Percentiles rank a stretch among this genome's conserved stretches.
Conservation (phyloP, 1,140 invertebrate species). For the Chrysomallon squamiferum region DNA sequence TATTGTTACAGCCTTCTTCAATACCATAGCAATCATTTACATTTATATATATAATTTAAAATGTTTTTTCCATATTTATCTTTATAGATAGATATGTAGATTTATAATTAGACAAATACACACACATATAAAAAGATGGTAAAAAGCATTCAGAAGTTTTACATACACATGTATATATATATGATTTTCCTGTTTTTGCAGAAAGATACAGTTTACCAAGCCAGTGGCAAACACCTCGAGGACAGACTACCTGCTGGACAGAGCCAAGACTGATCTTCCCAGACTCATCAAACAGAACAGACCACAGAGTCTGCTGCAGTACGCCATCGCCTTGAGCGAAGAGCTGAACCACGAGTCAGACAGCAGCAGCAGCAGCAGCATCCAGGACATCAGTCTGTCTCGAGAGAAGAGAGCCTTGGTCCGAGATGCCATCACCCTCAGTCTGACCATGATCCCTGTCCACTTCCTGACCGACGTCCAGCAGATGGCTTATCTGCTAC, state of each 20-base stretch:
- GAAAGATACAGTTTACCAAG: not conserved
- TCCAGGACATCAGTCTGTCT: not conserved
- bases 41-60: not conserved
- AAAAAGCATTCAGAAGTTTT: not conserved
- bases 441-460: conserved; percentile 23
- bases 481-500: conserved; percentile 40
- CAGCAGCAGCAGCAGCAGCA: not conserved
- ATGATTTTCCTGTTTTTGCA: conserved; percentile 5
- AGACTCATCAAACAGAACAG: conserved; percentile 38
- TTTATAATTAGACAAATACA: not conserved
- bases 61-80: not conserved
- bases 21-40: not conserved
- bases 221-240: conserved; percentile 9
- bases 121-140: conserved; percentile 7
- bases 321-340: conserved; percentile 34
- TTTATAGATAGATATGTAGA: not conserved
- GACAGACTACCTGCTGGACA: conserved; percentile 29
- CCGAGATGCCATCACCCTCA: conserved; percentile 35
- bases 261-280: conserved; percentile 22
- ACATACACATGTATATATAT: no score
- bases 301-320: conserved; percentile 43
- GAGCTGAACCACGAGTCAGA: conserved; percentile 43
- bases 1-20: not conserved
- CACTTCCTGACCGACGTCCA: conserved; percentile 32
- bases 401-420: conserved; percentile 22